Conservation (phyloP, 2,113 vertebrate genomes). For the Sula dactylatra region DNA sequence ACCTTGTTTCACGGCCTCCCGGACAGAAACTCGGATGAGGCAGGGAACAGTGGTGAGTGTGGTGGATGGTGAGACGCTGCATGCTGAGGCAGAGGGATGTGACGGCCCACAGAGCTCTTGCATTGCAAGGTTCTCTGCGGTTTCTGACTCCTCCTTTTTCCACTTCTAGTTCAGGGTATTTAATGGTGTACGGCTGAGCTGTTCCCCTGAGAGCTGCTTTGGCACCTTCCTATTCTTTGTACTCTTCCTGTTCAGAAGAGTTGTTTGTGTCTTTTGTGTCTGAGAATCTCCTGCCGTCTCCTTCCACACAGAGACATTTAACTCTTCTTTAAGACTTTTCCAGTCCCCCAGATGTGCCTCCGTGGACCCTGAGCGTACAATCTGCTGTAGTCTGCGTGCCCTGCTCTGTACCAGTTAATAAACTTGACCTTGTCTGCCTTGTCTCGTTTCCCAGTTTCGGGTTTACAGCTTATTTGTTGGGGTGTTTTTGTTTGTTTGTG, state of each 20-base stretch:
- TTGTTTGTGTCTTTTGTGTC: not conserved
- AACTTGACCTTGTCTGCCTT: not conserved
- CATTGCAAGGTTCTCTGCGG: not conserved
- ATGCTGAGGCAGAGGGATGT: not conserved
- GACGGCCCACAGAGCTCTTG: not conserved
- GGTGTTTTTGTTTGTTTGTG: not conserved
- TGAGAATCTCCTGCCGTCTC: not conserved
- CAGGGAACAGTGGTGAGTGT: fast-evolving
- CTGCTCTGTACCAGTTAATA: fast-evolving
- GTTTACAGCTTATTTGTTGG: not conserved
- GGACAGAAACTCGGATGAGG: not conserved
- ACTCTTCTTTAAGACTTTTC: not conserved
- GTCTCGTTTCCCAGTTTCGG: not conserved
- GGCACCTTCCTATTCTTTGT: not conserved
- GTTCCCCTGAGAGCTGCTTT: not conserved
- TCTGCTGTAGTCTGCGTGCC: not conserved
- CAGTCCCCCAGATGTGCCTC: not conserved
- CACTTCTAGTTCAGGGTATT: not conserved
- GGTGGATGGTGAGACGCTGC: not conserved
- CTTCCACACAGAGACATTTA: not conserved
- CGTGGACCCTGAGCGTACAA: fast-evolving
- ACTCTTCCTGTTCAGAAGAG: not conserved
- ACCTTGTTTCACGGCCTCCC: fast-evolving
- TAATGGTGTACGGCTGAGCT: not conserved
- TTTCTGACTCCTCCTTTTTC: not conserved